Percentiles rank a stretch among this genome's conserved stretches.
These are phyloP conservation scores for Dreissena polymorpha DNA, from an alignment of 1,140 invertebrate genomes.

Conservation along the genomic window DNA sequence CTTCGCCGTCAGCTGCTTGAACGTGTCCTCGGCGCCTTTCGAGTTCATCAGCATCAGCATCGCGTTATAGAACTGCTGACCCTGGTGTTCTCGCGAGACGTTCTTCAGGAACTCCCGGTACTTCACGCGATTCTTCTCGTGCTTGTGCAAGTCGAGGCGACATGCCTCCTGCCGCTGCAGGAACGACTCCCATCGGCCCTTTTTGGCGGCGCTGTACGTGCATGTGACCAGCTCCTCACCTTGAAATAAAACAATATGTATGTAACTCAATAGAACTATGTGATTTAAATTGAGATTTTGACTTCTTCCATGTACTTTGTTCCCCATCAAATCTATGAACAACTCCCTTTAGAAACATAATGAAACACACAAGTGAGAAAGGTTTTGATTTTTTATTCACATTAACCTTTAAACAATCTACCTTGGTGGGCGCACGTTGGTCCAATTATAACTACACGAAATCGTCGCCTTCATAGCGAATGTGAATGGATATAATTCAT, in stretches of 20 bases:
- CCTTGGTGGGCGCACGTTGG: no score
- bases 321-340: no score
- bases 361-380: no score
- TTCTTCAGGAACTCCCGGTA: slow-evolving; percentile 68
- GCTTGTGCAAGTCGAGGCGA: slow-evolving; percentile 68
- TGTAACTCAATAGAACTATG: neutral
- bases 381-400: no score
- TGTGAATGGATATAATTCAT: no score
- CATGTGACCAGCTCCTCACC: slow-evolving; percentile 67
- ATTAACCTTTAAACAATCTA: no score
- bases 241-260: slow-evolving; percentile 7
- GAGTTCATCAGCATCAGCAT: slow-evolving; percentile 60
- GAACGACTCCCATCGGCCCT: slow-evolving; percentile 67
- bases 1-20: slow-evolving; percentile 56
- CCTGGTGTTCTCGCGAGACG: slow-evolving; percentile 67
- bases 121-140: slow-evolving; percentile 65
- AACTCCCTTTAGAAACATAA: no score
- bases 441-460: no score
- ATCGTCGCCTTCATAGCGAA: no score
- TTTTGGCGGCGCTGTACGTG: slow-evolving; percentile 61
- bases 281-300: neutral
- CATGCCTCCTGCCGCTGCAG: slow-evolving; percentile 69
- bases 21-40: slow-evolving; percentile 68
- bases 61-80: slow-evolving; percentile 65
- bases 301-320: no score